These are phyloP conservation scores for Copidosoma floridanum DNA, from an alignment of 1,140 invertebrate species.

Conservation along the genomic window DNA sequence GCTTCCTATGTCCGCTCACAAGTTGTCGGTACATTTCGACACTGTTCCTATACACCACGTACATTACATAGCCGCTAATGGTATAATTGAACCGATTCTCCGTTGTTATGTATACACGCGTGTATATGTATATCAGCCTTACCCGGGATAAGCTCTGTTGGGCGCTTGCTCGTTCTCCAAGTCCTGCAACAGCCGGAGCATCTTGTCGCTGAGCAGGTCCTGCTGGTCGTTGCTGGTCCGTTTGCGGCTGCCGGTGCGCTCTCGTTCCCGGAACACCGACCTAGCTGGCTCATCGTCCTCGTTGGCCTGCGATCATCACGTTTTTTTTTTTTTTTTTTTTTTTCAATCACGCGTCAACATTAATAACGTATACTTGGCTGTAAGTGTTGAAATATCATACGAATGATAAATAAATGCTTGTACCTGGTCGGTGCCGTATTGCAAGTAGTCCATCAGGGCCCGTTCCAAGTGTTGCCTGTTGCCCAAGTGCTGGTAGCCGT, in stretches of 20 bases:
- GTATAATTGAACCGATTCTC: no score
- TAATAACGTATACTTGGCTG: no score
- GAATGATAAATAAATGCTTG: no score
- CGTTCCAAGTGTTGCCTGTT: conserved; percentile 39
- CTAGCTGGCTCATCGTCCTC: conserved; percentile 30
- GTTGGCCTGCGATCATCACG: no score
- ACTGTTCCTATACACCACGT: no score
- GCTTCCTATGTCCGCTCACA: background rate
- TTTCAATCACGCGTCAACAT: no score
- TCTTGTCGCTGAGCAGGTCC: conserved; percentile 28
- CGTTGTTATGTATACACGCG: no score
- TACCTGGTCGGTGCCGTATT: conserved; percentile 36
- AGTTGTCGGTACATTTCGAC: background rate
- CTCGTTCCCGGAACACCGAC: conserved; percentile 47
- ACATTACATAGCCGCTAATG: no score
- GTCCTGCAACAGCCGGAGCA: conserved; percentile 32
- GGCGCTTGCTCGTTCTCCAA: conserved; percentile 21
- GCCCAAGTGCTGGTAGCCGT: conserved; percentile 44
- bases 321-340: no score
- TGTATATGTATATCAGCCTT: background rate
- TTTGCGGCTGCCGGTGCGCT: conserved; percentile 33
- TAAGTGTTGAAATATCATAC: no score
- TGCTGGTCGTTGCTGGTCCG: background rate
- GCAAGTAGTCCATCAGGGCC: conserved; percentile 40
- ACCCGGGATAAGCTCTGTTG: background rate